A percentile compares a stretch with the other conserved stretches of the same genome.
Evolutionary conservation across 2,888 invertebrate genomes (phyloP).

Genomic region (Acronicta leporina): DNA sequence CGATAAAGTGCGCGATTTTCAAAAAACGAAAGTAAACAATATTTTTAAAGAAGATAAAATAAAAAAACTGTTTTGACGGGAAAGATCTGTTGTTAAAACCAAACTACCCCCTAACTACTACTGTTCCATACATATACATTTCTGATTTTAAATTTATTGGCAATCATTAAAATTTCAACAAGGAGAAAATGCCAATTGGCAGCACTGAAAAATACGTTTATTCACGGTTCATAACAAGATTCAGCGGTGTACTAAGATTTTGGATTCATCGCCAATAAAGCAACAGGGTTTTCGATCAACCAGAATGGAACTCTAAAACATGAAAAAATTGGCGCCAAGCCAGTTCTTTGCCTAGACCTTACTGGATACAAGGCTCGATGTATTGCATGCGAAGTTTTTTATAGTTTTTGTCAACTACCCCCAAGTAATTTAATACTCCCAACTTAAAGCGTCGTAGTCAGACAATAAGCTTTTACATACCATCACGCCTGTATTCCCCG

Average conservation of each 20-base stretch:
- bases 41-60: too few relatives aligned
- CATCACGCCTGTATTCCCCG: too few relatives aligned
- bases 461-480: conserved; percentile 71
- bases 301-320: conserved; percentile 66
- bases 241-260: conserved; percentile 33
- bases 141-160: not conserved
- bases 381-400: conserved; percentile 74
- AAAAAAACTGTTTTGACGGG: too few relatives aligned
- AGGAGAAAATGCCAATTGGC: conserved; percentile 21
- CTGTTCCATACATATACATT: not conserved
- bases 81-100: not conserved
- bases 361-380: conserved; percentile 67
- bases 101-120: not conserved
- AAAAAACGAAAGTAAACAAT: too few relatives aligned
- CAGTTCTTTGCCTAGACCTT: conserved; percentile 63
- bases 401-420: conserved; percentile 70
- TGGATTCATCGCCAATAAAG: conserved; percentile 47
- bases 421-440: conserved; percentile 73
- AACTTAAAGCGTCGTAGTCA: conserved; percentile 59
- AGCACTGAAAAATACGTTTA: conserved; percentile 22
- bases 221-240: conserved; percentile 29
- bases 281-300: conserved; percentile 62
- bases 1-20: too few relatives aligned
- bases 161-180: conserved; percentile 9
- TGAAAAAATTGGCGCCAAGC: conserved; percentile 76